A percentile compares a stretch with the other conserved stretches of the same genome.
Evolutionary conservation across 2,888 invertebrate genomes (phyloP).

Genomic region (Rotaria magnacalcarata): DNA sequence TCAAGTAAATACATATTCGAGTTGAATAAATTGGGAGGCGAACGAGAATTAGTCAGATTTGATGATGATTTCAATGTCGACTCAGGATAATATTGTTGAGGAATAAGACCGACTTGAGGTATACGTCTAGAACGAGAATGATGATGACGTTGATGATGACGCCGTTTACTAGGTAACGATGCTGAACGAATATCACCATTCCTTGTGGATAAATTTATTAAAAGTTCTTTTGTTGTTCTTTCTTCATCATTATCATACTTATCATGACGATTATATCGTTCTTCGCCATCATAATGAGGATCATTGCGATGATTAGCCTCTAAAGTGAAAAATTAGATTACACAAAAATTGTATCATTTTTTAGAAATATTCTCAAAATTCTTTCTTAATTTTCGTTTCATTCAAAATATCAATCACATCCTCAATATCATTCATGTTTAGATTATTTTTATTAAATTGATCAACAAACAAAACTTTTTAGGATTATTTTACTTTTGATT

Average conservation of each 20-base stretch:
- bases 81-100: background rate
- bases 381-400: too few relatives aligned
- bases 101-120: background rate
- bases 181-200: conserved; percentile 8
- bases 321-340: background rate
- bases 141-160: background rate
- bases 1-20: conserved; percentile 20
- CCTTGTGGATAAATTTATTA: background rate
- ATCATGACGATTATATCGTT: too few relatives aligned
- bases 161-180: background rate
- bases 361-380: too few relatives aligned
- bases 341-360: too few relatives aligned
- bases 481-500: too few relatives aligned
- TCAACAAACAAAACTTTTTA: too few relatives aligned
- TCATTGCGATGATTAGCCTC: background rate
- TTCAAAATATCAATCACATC: too few relatives aligned
- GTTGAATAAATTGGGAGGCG: background rate
- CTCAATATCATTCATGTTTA: too few relatives aligned
- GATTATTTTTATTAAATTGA: too few relatives aligned
- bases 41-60: background rate
- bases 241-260: background rate
- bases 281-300: background rate
- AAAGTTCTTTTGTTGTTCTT: background rate
- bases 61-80: background rate
- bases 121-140: background rate